Percentiles rank a stretch among this genome's conserved stretches.
Evolutionary conservation across 2,113 vertebrate genomes (phyloP).

Genomic region (Phyllopteryx taeniolatus): DNA sequence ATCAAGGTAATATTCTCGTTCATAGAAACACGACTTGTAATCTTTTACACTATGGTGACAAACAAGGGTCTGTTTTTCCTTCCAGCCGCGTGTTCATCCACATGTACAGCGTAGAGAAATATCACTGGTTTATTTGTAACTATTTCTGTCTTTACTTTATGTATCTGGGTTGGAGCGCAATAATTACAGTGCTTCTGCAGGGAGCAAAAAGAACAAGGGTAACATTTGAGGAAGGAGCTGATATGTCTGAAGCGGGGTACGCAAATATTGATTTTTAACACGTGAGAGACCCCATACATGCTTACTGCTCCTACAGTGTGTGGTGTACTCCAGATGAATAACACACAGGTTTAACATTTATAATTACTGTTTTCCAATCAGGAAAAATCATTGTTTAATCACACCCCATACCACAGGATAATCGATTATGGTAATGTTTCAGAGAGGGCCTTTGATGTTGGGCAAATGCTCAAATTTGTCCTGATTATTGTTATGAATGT

Average conservation of each 20-base stretch:
- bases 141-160: slow-evolving; percentile 42
- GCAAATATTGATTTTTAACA: background rate
- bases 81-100: background rate
- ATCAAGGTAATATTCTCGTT: no score
- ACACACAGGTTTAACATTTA: no score
- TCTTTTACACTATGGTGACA: background rate
- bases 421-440: no score
- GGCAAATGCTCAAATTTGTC: no score
- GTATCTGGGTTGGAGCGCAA: slow-evolving; percentile 54
- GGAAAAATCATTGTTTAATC: no score
- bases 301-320: background rate
- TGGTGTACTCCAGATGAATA: no score
- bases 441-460: no score
- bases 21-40: background rate
- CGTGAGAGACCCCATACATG: background rate
- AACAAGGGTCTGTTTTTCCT: background rate
- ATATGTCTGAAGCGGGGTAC: background rate
- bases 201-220: background rate
- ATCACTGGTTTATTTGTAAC: slow-evolving; percentile 47
- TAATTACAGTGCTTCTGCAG: slow-evolving; percentile 36
- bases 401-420: no score
- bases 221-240: background rate
- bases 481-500: no score
- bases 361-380: no score
- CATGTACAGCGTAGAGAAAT: slow-evolving; percentile 5